Conservation (phyloP, 1,140 invertebrate genomes). For the Solen grandis region DNA sequence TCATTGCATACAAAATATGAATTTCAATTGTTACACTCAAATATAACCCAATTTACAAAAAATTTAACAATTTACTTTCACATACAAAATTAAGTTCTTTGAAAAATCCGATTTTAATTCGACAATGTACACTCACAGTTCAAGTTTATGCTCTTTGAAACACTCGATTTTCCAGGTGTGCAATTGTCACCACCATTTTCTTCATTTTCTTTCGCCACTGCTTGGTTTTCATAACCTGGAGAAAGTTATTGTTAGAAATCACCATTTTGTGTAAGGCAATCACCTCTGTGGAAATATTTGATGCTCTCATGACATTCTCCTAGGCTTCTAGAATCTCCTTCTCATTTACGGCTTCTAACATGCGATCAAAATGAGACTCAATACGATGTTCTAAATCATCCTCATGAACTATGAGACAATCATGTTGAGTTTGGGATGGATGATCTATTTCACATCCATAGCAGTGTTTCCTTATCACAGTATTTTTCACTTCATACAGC, state of each 20-base stretch:
- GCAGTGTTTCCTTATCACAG: constrained; percentile 3
- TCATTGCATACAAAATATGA: too few relatives aligned
- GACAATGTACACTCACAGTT: too few relatives aligned
- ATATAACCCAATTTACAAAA: too few relatives aligned
- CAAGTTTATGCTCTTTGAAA: constrained; percentile 13
- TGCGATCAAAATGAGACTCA: constrained; percentile 33
- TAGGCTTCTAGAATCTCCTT: constrained; percentile 8
- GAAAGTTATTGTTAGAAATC: constrained; percentile 14
- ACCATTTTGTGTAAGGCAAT: constrained; percentile 26
- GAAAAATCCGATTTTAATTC: too few relatives aligned
- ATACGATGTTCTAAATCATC: constrained; percentile 9
- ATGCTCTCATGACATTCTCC: constrained; percentile 6
- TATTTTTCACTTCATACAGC: neutral
- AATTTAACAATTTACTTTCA: too few relatives aligned
- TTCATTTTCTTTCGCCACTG: constrained; percentile 30
- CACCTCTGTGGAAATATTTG: constrained; percentile 1
- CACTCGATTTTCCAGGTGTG: constrained; percentile 5
- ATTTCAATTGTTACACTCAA: too few relatives aligned
- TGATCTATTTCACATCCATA: constrained; percentile 28
- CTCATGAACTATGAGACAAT: neutral
- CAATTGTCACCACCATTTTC: constrained; percentile 23
- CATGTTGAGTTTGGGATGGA: constrained; percentile 21
- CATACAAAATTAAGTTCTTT: too few relatives aligned
- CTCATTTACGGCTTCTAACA: constrained; percentile 34
- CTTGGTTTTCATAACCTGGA: constrained; percentile 33